A percentile compares a stretch with the other conserved stretches of the same genome.
Evolutionary conservation across 2,113 vertebrate genomes (phyloP).

Genomic region (Zosterops lateralis): DNA sequence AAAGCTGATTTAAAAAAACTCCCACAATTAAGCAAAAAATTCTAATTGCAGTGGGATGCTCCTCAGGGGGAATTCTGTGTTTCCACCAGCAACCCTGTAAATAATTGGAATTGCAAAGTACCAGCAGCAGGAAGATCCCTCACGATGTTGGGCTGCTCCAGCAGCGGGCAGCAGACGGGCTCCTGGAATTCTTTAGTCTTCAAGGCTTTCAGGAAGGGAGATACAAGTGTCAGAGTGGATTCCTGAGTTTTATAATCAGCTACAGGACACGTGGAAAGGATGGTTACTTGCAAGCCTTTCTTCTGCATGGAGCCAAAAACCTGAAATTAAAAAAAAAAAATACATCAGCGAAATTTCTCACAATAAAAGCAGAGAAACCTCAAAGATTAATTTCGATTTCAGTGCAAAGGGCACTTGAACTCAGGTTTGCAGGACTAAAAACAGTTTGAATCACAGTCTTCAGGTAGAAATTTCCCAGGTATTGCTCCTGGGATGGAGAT

Average conservation of each 20-base stretch:
- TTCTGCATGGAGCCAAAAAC: slow-evolving; percentile 81
- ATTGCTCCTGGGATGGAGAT: neutral
- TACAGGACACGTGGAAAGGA: slow-evolving; percentile 85
- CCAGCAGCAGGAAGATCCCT: slow-evolving; percentile 91
- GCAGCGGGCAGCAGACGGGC: slow-evolving; percentile 69
- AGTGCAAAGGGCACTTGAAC: neutral
- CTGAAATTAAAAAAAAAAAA: slow-evolving; percentile 62
- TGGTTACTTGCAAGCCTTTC: slow-evolving; percentile 78
- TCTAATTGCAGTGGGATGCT: neutral
- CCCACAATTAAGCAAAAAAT: neutral
- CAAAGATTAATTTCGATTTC: neutral
- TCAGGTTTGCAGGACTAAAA: neutral
- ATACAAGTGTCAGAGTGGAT: slow-evolving; percentile 72
- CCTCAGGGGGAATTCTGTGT: neutral
- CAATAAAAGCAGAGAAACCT: neutral
- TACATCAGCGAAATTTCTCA: neutral
- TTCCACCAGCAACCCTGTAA: neutral
- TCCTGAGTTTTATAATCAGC: slow-evolving; percentile 88
- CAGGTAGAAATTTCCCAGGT: neutral
- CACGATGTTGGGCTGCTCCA: slow-evolving; percentile 92
- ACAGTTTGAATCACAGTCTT: neutral
- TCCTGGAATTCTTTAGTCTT: slow-evolving; percentile 77
- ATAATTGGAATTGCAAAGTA: slow-evolving; percentile 10
- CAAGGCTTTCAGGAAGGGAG: slow-evolving; percentile 88
- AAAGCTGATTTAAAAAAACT: neutral